Base-by-base conservation (phyloP, 1,140 invertebrate species). In the Calephelis virginiensis region DNA sequence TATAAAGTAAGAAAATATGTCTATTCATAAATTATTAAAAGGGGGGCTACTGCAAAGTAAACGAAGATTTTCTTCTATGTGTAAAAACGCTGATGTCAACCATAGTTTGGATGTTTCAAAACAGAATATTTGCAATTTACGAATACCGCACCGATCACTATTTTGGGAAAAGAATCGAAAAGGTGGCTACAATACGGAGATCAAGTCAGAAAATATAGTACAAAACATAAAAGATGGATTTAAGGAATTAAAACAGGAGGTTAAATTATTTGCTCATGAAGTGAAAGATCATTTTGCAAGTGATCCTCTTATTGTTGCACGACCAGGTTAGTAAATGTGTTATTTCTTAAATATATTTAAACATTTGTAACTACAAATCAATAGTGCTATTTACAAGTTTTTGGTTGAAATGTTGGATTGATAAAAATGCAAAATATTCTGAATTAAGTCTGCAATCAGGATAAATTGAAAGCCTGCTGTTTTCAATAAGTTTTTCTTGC, bases 231-330 rank as follows among this genome's bases (percentile, higher is more conserved):
- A 94, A 63, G 74, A 92, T 66, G 96, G 95, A 6, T 85, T 95
- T 0, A 93, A 93, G 71, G 73, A 93, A 68, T 70, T 97, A 0
- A 94, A 94, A 78, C 62, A 91, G 13, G 96, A 97, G 91, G 91
- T 95, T 0, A 91, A 92, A 65, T 64, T 96, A 40, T 95, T 94
- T 85, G 91, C 86, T 47, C 79, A 95, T 69, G 97, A 98, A 93
- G 74, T 95, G 0, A 94, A 93, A 72, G 94, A 96, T 61, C 82
- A 87, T 59, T 83, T 95, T 6, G 85, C 92, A 73, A 81, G 78
- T 45, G 94, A 96, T 90, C 95, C 94, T 0, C 76, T 93, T 14
- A 50, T 94, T 6, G 71, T 92, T 61, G 93, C 91, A 66, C 83
- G 92, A 71, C 92, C 93, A 65, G 93, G 93, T 92, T 71, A 77